Evolutionary conservation across 2,113 vertebrate species (phyloP), one percentile per base, ranked within the genome.

Genomic region (Aphyosemion australe): DNA sequence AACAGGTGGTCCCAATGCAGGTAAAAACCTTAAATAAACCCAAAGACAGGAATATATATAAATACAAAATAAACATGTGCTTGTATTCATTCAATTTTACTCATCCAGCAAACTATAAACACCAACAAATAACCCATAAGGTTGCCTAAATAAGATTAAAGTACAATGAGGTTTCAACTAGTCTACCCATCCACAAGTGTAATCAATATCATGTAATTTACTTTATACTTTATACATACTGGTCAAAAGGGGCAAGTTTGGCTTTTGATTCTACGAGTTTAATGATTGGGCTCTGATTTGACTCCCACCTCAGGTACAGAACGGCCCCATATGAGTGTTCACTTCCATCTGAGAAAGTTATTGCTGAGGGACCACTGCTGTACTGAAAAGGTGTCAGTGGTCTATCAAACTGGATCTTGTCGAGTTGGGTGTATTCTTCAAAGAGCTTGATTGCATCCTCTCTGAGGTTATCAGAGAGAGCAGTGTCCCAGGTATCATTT

Each of bases 301-400:
- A 34, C 0, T 15, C 4, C 58, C 64, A 72, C 5, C 39, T 19
- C 0, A 65, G 10, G 13, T 73, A 57, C 18, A 61, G 0, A 11
- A 67, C 50, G 1, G 57, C 58, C 2, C 46, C 74, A 49, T 63
- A 76, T 1, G 60, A 13, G 2, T 61, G 12, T 6, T 76, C 37
- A 8, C 65, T 81, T 5, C 64, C 50, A 47, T 77, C 69, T 0
- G 66, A 72, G 12, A 78, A 75, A 0, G 65, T 66, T 6, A 74
- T 26, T 31, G 15, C 51, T 9, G 0, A 19, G 0, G 46, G 50
- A 1, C 39, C 2, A 1, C 0, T 21, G 0, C 8, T 15, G 13
- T 0, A 11, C 11, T 8, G 4, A 9, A 16, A n/a, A 0, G 65
- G 72, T 3, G 72, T 73, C 1, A 79, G 15, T 0, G 56, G 19